Evolutionary conservation across 2,888 invertebrate genomes (phyloP), one percentile per base, ranked within the genome.

Genomic region (Eumacrocentrus americanus): DNA sequence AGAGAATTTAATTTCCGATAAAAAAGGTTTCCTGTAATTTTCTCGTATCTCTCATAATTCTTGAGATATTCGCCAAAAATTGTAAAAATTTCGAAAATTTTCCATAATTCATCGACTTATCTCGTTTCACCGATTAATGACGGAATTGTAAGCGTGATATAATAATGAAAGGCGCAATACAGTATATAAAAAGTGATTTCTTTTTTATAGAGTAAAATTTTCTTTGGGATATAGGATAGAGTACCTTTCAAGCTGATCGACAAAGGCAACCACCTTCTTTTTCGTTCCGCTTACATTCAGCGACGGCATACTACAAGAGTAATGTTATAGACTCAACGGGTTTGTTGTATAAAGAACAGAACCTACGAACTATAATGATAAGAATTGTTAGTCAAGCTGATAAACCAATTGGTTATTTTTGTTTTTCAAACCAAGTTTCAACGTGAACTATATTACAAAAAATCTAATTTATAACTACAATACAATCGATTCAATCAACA

Each of bases 201-300:
- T 40, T 22, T 16, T 23, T 23, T 53, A 12, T 22, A 42, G 6
- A 25, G 42, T 25, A 16, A 29, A 12, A 22, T 29, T 23, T 14
- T 42, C 25, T 42, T 16, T 51, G 37, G n/a, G 16, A 48, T 16
- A 48, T 48, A 16, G n/a, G 18, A 34, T 35, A 35, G 4, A 38
- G 68, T 78, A 80, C 80, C 80, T 80, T 75, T 75, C 75, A 62
- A 74, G 70, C 71, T 79, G 78, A 71, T 80, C 80, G 74, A 80
- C 79, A 79, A 80, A 80, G 70, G 75, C 79, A 69, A 80, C 80
- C 71, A 78, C 76, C 78, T 80, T 80, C 79, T 80, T 80, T 80
- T 74, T 80, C 67, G 79, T 76, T 69, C 79, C 77, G 69, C 70
- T 78, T 70, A 77, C 73, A 73, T 69, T 76, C 75, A 80, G 79